Conservation (phyloP, 2,888 invertebrate species). For the Neria commutata region DNA sequence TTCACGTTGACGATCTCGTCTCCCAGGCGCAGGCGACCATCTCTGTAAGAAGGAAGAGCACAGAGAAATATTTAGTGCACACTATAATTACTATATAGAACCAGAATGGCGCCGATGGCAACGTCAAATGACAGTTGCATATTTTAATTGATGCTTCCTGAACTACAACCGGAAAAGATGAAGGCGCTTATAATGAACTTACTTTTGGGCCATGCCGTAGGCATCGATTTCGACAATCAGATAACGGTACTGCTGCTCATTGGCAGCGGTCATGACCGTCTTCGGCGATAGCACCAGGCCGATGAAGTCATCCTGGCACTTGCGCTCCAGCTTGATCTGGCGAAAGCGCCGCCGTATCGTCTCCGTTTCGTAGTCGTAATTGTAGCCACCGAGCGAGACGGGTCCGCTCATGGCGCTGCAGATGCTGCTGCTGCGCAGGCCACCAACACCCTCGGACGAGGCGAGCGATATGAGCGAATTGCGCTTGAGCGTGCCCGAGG, state of each 20-base stretch:
- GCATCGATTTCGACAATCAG: conserved; percentile 70
- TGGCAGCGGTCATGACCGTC: conserved; percentile 61
- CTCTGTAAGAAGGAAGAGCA: conserved; percentile 64
- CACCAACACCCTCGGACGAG: conserved; percentile 50
- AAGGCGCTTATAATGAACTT: conserved; percentile 32
- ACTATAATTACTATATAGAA: background rate
- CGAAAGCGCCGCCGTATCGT: conserved; percentile 69
- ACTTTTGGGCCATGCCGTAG: conserved; percentile 69
- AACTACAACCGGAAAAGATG: background rate
- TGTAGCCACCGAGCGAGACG: conserved; percentile 56
- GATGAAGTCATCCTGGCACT: conserved; percentile 71
- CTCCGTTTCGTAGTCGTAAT: conserved; percentile 64
- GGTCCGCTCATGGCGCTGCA: conserved; percentile 56
- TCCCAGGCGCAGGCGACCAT: conserved; percentile 80
- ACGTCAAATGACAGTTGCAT: background rate
- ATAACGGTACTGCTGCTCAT: conserved; percentile 68
- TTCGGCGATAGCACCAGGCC: conserved; percentile 76
- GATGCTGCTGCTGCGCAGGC: conserved; percentile 35
- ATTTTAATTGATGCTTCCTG: background rate
- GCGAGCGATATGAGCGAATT: conserved; percentile 57
- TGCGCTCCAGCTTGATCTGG: conserved; percentile 71
- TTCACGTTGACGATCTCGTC: conserved; percentile 92
- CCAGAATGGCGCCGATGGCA: background rate
- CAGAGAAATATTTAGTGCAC: too few relatives aligned
- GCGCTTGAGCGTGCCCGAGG: conserved; percentile 56